Evolutionary conservation across 1,140 invertebrate genomes (phyloP).

Genomic region (Eubasilissa regina): DNA sequence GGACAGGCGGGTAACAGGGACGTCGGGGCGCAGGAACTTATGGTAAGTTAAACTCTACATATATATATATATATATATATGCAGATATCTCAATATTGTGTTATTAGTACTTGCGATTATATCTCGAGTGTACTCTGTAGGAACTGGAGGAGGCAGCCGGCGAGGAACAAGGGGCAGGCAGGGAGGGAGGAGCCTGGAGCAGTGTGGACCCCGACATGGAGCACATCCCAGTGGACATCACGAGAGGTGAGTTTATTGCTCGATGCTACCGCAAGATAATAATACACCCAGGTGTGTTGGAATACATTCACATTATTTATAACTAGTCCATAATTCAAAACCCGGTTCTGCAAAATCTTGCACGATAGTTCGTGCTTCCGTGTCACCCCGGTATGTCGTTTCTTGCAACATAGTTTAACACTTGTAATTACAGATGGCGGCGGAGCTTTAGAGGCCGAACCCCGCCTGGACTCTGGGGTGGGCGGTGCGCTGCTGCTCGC

Average conservation of each 20-base stretch:
- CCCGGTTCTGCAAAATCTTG: too few species aligned
- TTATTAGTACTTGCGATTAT: constrained; percentile 44
- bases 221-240: constrained; percentile 62
- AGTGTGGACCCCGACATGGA: constrained; percentile 67
- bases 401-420: not conserved
- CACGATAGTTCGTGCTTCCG: too few species aligned
- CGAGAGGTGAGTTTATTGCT: constrained; percentile 62
- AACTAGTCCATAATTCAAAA: too few species aligned
- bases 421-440: constrained; percentile 47
- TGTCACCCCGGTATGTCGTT: too few species aligned
- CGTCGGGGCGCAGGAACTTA: constrained; percentile 85
- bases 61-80: too few species aligned
- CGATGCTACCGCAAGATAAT: not conserved
- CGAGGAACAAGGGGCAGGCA: constrained; percentile 54
- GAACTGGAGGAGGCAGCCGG: constrained; percentile 58
- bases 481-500: constrained; percentile 94
- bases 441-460: constrained; percentile 89
- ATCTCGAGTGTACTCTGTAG: constrained; percentile 21
- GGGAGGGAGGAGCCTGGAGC: constrained; percentile 65
- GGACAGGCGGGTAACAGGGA: constrained; percentile 91
- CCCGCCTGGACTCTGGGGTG: constrained; percentile 92
- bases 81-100: constrained; percentile 34
- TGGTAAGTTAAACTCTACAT: constrained; percentile 73
- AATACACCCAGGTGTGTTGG: not conserved
- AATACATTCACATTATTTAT: not conserved